These are phyloP conservation scores for Pomacea maculata DNA, from an alignment of 1,140 invertebrate species.

Conservation along the genomic window DNA sequence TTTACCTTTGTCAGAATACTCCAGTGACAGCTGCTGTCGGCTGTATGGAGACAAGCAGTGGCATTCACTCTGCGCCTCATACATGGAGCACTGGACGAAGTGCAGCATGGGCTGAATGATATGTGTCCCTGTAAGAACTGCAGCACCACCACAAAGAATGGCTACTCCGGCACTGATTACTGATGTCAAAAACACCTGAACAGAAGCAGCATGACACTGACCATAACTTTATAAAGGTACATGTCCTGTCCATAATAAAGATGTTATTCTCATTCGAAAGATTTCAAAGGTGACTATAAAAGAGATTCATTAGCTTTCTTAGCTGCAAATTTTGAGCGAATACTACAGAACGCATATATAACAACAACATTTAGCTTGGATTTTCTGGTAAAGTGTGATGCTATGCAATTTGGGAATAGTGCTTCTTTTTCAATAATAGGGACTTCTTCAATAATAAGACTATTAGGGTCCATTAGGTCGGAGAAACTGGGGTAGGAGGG, in stretches of 20 bases:
- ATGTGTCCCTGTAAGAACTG: constrained; percentile 43
- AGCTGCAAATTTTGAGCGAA: not conserved
- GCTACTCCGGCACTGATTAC: constrained; percentile 28
- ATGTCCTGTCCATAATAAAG: not conserved
- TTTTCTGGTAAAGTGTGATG: not conserved
- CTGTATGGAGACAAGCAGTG: constrained; percentile 39
- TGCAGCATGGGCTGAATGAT: constrained; percentile 38
- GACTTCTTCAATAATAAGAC: no score
- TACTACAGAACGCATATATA: not conserved
- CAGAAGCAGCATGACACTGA: not conserved
- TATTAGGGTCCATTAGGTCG: no score
- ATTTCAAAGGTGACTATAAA: not conserved
- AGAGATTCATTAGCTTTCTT: no score
- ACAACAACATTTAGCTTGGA: not conserved
- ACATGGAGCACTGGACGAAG: constrained; percentile 35
- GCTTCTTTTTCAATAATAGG: not conserved
- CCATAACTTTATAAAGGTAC: not conserved
- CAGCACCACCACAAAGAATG: constrained; percentile 27
- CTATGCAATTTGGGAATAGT: not conserved
- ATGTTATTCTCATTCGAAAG: not conserved
- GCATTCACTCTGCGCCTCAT: constrained; percentile 28
- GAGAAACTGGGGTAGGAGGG: not conserved
- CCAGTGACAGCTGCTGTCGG: constrained; percentile 22
- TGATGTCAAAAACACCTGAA: constrained; percentile 39
- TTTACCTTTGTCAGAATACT: constrained; percentile 35